Conservation (phyloP, 2,797 vertebrate genomes). For the Vultur gryphus region DNA sequence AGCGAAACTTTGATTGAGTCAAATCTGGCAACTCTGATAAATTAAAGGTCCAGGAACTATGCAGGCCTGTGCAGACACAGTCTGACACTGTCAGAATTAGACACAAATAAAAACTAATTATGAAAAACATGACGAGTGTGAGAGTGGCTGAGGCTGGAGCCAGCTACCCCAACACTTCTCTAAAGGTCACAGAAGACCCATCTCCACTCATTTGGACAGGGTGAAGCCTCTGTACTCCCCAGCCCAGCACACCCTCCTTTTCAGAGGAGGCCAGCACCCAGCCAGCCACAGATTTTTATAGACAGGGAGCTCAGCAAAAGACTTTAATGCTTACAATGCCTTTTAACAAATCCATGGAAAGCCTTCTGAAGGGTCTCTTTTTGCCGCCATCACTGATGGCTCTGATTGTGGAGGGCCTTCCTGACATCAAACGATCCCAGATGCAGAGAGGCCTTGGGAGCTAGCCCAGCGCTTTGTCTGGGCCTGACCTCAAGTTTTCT, state of each 20-base stretch:
- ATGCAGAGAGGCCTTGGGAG: slow-evolving; percentile 11
- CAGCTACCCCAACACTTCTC: not conserved
- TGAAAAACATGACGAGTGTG: not conserved
- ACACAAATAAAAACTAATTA: not conserved
- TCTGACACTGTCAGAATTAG: not conserved
- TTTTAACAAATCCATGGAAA: not conserved
- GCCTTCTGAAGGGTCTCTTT: not conserved
- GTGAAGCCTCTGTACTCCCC: not conserved
- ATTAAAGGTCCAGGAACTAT: not conserved
- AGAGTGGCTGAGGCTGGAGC: not conserved
- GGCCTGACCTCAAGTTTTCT: slow-evolving; percentile 28
- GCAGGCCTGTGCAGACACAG: not conserved
- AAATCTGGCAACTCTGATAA: not conserved
- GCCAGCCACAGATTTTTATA: not conserved
- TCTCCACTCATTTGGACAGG: not conserved
- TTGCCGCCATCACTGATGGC: not conserved
- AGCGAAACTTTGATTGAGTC: not conserved
- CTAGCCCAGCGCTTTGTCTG: slow-evolving; percentile 30
- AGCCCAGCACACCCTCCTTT: not conserved
- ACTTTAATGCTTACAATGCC: not conserved
- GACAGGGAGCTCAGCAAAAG: not conserved
- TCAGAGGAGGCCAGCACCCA: not conserved
- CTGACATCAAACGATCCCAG: slow-evolving; percentile 35
- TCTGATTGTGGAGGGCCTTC: not conserved
- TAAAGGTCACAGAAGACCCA: not conserved